A percentile compares a stretch with the other conserved stretches of the same genome.
phyloP scores from a whole-genome alignment of 1,140 invertebrate species.

The Nasonia giraulti region DNA sequence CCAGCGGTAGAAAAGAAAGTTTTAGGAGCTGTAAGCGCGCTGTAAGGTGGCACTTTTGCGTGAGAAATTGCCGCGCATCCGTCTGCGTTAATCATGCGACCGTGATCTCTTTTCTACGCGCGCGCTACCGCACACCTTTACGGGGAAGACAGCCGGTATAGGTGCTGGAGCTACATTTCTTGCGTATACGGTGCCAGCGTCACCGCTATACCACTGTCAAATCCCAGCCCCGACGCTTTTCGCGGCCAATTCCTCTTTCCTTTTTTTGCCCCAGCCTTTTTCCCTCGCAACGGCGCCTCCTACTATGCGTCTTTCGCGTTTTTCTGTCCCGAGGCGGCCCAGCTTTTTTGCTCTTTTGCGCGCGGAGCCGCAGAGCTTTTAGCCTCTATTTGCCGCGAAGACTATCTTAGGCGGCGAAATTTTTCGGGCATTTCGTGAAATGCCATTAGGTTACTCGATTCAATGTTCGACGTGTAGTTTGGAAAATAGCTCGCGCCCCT shows the following conservation, averaged over 20 bases:
- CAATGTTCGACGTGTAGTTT: too few relatives aligned
- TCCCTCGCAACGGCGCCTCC: background rate
- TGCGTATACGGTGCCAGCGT: background rate
- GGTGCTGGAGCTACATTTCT: background rate
- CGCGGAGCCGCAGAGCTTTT: background rate
- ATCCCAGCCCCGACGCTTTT: background rate
- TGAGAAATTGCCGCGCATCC: conserved; percentile 40
- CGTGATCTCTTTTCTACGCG: conserved; percentile 2
- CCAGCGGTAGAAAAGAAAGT: conserved; percentile 41
- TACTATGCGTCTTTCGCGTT: background rate
- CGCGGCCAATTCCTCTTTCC: background rate
- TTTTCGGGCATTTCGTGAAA: background rate
- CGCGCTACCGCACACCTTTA: background rate
- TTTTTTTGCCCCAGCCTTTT: background rate
- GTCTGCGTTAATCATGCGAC: conserved; percentile 44
- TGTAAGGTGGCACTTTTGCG: conserved; percentile 22
- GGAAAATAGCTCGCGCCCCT: too few relatives aligned
- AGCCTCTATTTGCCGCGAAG: background rate
- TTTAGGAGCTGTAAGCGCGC: background rate
- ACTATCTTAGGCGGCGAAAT: background rate
- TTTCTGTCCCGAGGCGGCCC: background rate
- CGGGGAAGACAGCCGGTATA: too few relatives aligned
- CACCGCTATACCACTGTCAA: background rate
- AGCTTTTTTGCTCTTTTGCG: background rate
- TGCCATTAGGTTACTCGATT: too few relatives aligned